Evolutionary conservation across 37 sponge, comb jelly and placozoan species (phyloP), one percentile per base, ranked within the genome.

Genomic region (Theonella swinhoei): DNA sequence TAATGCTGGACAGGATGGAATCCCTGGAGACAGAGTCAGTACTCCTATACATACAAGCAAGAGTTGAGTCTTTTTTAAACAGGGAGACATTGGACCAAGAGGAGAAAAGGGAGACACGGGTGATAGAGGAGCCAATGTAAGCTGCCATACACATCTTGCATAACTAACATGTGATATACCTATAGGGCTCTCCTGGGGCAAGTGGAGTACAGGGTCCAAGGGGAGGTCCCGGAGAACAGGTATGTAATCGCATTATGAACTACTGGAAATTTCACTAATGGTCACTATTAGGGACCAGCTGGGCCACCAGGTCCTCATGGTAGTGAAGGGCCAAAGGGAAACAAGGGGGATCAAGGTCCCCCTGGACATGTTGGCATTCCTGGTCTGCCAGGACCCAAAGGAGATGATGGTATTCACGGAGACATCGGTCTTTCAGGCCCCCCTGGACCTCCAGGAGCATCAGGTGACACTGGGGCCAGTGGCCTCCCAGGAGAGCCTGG

Each of bases 91-190:
- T 47, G 54, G 54, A 47, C 11, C 7, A 25, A 72, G 87, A 74
- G 92, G 92, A 65, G 88, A 83, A 40, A 93, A 85, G 74, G 91
- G 91, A 40, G 83, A 87, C 43, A 54, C 74, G 20, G 91, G 91
- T 75, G 88, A 82, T 23, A 43, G 75, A 26, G 91, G 91, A 19
- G 69, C 78, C 3, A 31, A 78, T 58, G 91, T 85, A 62, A 67
- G 86, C 72, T 64, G 33, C 2, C 2, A 11, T 61, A 4, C 3
- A 64, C 35, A 11, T 36, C 1, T 23, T 29, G 39, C 60, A 26
- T 42, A 9, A 11, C 32, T 62, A 30, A 43, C 36, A 24, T 39
- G 39, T 35, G 24, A n/a, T 40, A 8, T 38, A 30, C 5, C 68
- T 62, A 29, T 38, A 89, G 82, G 89, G 87, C 28, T 25, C 87